Percentiles rank a stretch among this genome's conserved stretches.
Evolutionary conservation across 2,888 invertebrate genomes (phyloP).

Genomic region (Pristionchus exspectatus): DNA sequence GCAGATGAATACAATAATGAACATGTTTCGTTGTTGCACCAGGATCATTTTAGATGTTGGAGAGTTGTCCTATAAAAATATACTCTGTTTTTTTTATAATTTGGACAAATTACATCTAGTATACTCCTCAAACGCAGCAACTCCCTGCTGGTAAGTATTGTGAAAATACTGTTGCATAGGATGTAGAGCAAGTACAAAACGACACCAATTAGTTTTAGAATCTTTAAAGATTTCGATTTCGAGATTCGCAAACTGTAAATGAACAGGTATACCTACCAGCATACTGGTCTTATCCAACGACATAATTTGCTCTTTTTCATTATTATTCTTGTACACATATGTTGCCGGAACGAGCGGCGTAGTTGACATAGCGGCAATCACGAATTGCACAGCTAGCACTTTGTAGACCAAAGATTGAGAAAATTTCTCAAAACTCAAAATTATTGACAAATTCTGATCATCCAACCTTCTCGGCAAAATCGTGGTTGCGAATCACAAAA

Average conservation of each 20-base stretch:
- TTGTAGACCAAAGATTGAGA: background rate
- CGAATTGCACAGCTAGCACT: background rate
- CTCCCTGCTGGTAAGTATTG: background rate
- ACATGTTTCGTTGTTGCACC: background rate
- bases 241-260: background rate
- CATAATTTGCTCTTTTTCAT: background rate
- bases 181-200: background rate
- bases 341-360: background rate
- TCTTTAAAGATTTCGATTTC: background rate
- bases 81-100: background rate
- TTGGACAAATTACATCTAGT: background rate
- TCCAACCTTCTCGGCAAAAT: background rate
- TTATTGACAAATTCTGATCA: background rate
- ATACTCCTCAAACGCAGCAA: background rate
- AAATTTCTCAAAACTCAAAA: background rate
- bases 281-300: background rate
- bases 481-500: background rate
- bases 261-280: background rate
- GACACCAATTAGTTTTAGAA: background rate
- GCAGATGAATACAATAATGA: background rate
- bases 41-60: background rate
- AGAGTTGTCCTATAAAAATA: background rate
- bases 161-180: background rate
- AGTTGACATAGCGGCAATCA: background rate
- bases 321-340: background rate